Conservation (phyloP, 1,140 invertebrate species). For the Vollenhovia emeryi region DNA sequence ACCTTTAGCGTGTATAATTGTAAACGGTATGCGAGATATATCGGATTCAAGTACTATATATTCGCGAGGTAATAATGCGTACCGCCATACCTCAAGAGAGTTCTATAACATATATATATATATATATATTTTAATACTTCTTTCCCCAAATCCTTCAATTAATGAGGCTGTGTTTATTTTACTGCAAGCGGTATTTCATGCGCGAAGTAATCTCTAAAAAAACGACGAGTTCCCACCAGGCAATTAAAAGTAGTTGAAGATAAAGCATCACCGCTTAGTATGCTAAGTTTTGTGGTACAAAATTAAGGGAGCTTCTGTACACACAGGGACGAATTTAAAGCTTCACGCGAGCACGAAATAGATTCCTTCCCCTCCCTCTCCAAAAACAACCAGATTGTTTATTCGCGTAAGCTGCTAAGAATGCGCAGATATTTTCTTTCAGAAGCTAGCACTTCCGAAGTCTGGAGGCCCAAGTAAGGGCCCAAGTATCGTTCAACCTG, state of each 20-base stretch:
- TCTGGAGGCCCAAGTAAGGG: neutral
- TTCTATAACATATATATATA: conserved; percentile 48
- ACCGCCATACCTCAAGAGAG: conserved; percentile 22
- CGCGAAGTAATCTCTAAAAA: conserved; percentile 56
- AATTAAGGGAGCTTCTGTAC: conserved; percentile 49
- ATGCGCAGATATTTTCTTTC: conserved; percentile 13
- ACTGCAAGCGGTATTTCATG: conserved; percentile 58
- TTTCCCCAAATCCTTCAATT: conserved; percentile 76
- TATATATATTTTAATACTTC: conserved; percentile 77
- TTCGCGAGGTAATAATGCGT: conserved; percentile 42
- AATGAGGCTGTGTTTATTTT: conserved; percentile 78
- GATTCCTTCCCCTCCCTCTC: no score
- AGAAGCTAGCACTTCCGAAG: neutral
- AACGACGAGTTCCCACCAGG: conserved; percentile 62
- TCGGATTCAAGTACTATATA: conserved; percentile 52
- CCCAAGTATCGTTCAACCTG: neutral
- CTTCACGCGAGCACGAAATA: neutral
- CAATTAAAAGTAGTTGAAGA: conserved; percentile 68
- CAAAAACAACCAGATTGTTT: no score
- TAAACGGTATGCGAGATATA: conserved; percentile 34
- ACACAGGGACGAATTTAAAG: conserved; percentile 18
- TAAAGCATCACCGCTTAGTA: conserved; percentile 67
- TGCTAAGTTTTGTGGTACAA: conserved; percentile 71
- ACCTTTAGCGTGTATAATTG: conserved; percentile 30
- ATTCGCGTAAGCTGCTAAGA: conserved; percentile 9